phyloP scores from a whole-genome alignment of 2,797 vertebrate species.

The Sebastolobus altivelis region DNA sequence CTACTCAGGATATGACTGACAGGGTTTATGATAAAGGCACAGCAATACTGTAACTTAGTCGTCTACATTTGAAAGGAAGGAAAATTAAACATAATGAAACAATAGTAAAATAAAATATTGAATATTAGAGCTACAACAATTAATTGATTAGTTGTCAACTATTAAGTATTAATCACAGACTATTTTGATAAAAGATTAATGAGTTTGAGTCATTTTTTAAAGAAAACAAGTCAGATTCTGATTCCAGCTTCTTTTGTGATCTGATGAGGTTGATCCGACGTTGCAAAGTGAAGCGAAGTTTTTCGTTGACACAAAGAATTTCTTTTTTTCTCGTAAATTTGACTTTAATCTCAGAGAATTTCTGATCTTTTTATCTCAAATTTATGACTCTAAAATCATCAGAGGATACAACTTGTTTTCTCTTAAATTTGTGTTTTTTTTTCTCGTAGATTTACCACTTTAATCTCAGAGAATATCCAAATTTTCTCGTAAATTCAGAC shows the following conservation, averaged over 20 bases:
- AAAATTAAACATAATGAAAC: neutral
- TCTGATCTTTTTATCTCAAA: neutral
- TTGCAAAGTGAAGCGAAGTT: neutral
- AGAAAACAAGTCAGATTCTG: too few relatives aligned
- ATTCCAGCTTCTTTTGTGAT: too few relatives aligned
- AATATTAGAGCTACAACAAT: too few relatives aligned
- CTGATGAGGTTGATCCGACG: neutral
- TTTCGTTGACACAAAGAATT: too few relatives aligned
- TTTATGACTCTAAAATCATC: too few relatives aligned
- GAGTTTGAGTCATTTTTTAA: too few relatives aligned
- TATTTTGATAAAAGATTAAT: too few relatives aligned
- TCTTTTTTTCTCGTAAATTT: neutral
- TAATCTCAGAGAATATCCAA: neutral
- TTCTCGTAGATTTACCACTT: neutral
- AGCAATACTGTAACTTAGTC: neutral
- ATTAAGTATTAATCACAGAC: too few relatives aligned
- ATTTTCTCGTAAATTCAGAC: too few relatives aligned
- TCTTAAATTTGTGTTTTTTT: neutral
- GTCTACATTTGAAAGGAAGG: neutral
- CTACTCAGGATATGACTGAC: conserved; percentile 47
- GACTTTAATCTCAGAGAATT: neutral
- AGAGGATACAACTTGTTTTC: neutral
- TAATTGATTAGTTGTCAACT: too few relatives aligned
- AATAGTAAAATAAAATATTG: neutral
- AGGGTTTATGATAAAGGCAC: conserved; percentile 13